Evolutionary conservation across 2,888 invertebrate species (phyloP).

Genomic region (Panzeria rudis): DNA sequence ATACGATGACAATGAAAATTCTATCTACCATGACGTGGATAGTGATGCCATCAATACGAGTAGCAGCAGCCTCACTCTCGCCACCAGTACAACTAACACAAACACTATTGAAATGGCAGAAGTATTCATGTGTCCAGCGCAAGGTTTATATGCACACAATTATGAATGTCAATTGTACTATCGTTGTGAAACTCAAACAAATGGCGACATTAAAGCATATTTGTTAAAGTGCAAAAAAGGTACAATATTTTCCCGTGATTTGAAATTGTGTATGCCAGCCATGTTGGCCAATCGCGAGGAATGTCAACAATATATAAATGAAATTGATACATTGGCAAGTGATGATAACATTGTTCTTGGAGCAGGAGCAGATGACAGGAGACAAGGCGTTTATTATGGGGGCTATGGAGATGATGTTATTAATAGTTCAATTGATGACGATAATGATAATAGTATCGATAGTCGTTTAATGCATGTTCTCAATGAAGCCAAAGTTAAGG

Average conservation of each 20-base stretch:
- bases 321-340: slow-evolving; percentile 77
- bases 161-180: slow-evolving; percentile 90
- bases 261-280: slow-evolving; percentile 89
- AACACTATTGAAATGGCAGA: slow-evolving; percentile 69
- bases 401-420: slow-evolving; percentile 67
- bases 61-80: slow-evolving; percentile 1
- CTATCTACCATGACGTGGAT: slow-evolving; percentile 65
- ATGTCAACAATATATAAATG: slow-evolving; percentile 85
- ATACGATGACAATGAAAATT: slow-evolving; percentile 66
- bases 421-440: slow-evolving; percentile 73
- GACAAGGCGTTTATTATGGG: slow-evolving; percentile 71
- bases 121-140: slow-evolving; percentile 86
- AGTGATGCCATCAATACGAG: slow-evolving; percentile 32
- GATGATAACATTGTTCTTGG: slow-evolving; percentile 74
- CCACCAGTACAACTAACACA: slow-evolving; percentile 29
- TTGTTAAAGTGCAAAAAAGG: slow-evolving; percentile 90
- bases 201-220: slow-evolving; percentile 84
- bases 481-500: slow-evolving; percentile 49
- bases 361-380: slow-evolving; percentile 31
- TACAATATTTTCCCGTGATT: slow-evolving; percentile 89
- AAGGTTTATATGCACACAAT: slow-evolving; percentile 90
- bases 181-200: slow-evolving; percentile 88
- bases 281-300: slow-evolving; percentile 87
- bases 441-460: slow-evolving; percentile 72
- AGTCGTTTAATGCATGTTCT: slow-evolving; percentile 63